Conservation (phyloP, 2,888 invertebrate species). For the Coenonympha glycerion region DNA sequence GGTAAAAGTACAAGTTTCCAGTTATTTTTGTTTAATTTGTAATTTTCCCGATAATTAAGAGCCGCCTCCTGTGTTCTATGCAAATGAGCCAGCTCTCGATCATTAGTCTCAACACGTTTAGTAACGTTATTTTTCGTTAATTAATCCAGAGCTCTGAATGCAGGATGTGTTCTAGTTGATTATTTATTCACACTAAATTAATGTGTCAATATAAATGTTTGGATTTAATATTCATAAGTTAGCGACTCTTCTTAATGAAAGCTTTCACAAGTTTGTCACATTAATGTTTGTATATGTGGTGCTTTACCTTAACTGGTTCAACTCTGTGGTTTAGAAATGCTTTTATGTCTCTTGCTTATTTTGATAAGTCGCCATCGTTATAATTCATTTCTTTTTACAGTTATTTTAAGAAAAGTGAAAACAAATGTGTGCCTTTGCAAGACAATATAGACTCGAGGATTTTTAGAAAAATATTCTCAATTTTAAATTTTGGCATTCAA, state of each 20-base stretch:
- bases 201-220: slow-evolving; percentile 10
- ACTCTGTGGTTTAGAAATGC: too few relatives aligned
- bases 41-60: slow-evolving; percentile 73
- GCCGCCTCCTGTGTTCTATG: slow-evolving; percentile 66
- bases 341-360: too few relatives aligned
- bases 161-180: slow-evolving; percentile 21
- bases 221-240: neutral
- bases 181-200: slow-evolving; percentile 14
- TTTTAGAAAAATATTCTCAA: too few relatives aligned
- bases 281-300: neutral
- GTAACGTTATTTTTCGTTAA: slow-evolving; percentile 71
- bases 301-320: too few relatives aligned
- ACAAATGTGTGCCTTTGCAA: too few relatives aligned
- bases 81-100: slow-evolving; percentile 72
- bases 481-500: too few relatives aligned
- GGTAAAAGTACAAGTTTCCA: slow-evolving; percentile 33
- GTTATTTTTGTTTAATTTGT: slow-evolving; percentile 70
- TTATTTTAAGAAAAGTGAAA: too few relatives aligned
- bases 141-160: slow-evolving; percentile 57
- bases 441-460: too few relatives aligned
- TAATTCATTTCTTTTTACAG: too few relatives aligned
- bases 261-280: neutral
- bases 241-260: neutral
- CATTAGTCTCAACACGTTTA: slow-evolving; percentile 70
- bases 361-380: too few relatives aligned